phyloP scores from a whole-genome alignment of 2,888 invertebrate species.

The Mamestra brassicae region DNA sequence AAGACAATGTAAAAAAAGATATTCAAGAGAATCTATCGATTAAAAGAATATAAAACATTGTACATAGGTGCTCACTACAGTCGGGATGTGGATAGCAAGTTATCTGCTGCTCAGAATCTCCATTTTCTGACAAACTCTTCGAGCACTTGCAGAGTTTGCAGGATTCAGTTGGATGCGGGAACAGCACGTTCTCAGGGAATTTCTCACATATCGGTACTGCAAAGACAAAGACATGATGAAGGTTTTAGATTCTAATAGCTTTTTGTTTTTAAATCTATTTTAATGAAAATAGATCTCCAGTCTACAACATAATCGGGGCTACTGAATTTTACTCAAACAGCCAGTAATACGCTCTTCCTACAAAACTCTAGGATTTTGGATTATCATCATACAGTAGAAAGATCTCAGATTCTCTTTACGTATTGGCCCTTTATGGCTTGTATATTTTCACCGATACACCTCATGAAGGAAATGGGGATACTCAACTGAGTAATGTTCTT shows the following conservation, averaged over 20 bases:
- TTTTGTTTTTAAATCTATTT: not conserved
- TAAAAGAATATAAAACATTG: too few relatives aligned
- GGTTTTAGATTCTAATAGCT: not conserved
- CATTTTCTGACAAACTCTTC: constrained; percentile 52
- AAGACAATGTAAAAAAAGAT: not conserved
- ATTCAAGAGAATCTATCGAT: not conserved
- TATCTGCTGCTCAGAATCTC: constrained; percentile 68
- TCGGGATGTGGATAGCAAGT: constrained; percentile 72
- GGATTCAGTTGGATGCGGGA: constrained; percentile 78
- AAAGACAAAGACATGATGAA: constrained; percentile 4
- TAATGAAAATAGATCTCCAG: not conserved
- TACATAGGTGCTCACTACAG: constrained; percentile 72
- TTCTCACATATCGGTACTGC: constrained; percentile 77
- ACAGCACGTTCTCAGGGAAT: constrained; percentile 76
- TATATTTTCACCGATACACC: not conserved
- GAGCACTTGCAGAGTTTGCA: constrained; percentile 79
- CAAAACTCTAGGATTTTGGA: not conserved
- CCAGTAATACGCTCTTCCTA: not conserved
- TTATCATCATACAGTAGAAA: not conserved
- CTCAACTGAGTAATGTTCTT: constrained; percentile 60
- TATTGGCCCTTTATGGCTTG: not conserved
- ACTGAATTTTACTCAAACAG: not conserved
- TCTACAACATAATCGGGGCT: not conserved
- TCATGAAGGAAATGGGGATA: constrained; percentile 39
- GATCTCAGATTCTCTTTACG: not conserved